Percentiles rank a stretch among this genome's conserved stretches.
Conservation (phyloP, 2,113 vertebrate genomes). For the Centropus bengalensis region DNA sequence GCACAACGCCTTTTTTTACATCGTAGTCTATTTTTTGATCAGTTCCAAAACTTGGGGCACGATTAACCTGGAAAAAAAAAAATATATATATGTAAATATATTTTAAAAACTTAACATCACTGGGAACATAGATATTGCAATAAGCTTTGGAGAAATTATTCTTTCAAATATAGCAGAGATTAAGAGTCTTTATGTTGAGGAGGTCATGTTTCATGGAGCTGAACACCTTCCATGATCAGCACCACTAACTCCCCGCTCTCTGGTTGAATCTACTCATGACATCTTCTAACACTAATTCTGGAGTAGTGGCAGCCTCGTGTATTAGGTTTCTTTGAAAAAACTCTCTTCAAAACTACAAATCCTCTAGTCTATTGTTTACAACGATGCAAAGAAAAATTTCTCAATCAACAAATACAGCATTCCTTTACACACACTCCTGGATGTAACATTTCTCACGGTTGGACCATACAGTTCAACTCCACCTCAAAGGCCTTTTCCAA, state of each 20-base stretch:
- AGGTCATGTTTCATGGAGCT: background rate
- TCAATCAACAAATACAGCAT: background rate
- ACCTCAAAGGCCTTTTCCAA: no score
- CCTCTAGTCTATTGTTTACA: background rate
- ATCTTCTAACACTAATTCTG: background rate
- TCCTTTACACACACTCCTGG: background rate
- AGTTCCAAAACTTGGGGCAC: constrained; percentile 96
- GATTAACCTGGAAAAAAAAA: constrained; percentile 90
- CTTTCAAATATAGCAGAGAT: background rate
- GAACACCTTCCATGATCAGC: background rate
- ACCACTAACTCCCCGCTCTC: background rate
- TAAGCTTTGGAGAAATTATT: background rate
- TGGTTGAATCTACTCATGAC: background rate
- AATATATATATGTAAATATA: background rate
- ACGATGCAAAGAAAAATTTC: background rate
- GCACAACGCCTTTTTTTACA: constrained; percentile 93
- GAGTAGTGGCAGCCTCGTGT: background rate
- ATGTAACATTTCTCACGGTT: background rate
- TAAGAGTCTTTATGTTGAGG: background rate
- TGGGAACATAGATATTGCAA: background rate
- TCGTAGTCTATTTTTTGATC: constrained; percentile 99
- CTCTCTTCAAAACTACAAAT: background rate
- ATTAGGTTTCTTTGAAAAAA: background rate
- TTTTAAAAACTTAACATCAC: background rate
- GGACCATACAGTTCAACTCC: no score